Evolutionary conservation across 2,797 vertebrate species (phyloP).

Genomic region (Alca torda): DNA sequence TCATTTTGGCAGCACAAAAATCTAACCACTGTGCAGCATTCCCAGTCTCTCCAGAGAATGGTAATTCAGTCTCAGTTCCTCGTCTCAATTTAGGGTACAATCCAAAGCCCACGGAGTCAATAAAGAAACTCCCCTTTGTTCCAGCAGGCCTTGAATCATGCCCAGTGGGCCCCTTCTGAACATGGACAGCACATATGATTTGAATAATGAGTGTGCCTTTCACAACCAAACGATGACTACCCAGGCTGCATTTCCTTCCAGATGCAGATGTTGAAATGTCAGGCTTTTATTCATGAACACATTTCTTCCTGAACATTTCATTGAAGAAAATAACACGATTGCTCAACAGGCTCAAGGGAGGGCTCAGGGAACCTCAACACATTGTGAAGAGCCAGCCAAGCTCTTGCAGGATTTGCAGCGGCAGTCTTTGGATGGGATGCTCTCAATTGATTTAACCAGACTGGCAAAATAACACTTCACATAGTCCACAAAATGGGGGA

Average conservation of each 20-base stretch:
- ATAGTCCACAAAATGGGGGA: background rate
- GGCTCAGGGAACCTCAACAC: constrained; percentile 43
- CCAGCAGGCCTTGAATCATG: background rate
- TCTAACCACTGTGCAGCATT: background rate
- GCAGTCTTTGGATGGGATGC: background rate
- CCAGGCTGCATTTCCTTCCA: background rate
- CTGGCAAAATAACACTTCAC: background rate
- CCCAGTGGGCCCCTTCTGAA: background rate
- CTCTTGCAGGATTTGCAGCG: constrained; percentile 46
- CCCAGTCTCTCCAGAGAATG: background rate
- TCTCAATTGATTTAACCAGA: background rate
- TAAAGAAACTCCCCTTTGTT: background rate
- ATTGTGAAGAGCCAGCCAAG: constrained; percentile 25
- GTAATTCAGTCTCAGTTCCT: background rate
- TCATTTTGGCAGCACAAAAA: background rate
- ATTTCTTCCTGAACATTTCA: constrained; percentile 56
- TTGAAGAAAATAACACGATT: constrained; percentile 61
- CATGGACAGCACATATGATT: background rate
- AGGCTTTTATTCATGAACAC: constrained; percentile 40
- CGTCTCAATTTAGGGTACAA: background rate
- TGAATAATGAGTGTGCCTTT: constrained; percentile 31
- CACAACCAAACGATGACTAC: constrained; percentile 22
- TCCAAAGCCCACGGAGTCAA: background rate
- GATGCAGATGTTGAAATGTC: constrained; percentile 59
- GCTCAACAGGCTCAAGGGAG: constrained; percentile 44